Percentiles rank a stretch among this genome's conserved stretches.
Conservation (phyloP, 2,113 vertebrate species). For the Hymenochirus boettgeri region DNA sequence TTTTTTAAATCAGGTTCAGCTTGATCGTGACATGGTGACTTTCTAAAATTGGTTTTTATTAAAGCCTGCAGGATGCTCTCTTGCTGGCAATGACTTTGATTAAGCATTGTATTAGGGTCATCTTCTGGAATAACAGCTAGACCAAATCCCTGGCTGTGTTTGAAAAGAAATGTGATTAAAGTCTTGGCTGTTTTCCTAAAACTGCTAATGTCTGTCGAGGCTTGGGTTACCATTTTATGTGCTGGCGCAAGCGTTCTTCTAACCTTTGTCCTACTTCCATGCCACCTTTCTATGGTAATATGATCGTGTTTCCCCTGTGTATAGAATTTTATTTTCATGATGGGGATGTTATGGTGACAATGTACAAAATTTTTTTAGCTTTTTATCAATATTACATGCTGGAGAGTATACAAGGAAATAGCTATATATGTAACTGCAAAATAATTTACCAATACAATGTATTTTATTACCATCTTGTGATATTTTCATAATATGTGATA, state of each 20-base stretch:
- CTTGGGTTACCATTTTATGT: conserved; percentile 48
- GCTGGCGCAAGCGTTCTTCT: conserved; percentile 28
- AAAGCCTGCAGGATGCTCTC: conserved; percentile 55
- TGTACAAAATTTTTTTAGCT: no score
- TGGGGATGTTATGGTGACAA: no score
- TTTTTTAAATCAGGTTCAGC: conserved; percentile 45
- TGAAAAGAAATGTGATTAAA: conserved; percentile 67
- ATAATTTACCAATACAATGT: no score
- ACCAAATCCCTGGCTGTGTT: conserved; percentile 58
- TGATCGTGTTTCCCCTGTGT: conserved; percentile 5
- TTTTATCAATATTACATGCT: no score
- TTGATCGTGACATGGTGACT: conserved; percentile 48
- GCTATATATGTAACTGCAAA: no score
- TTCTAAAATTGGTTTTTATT: conserved; percentile 55
- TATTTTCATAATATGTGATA: no score
- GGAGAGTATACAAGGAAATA: no score
- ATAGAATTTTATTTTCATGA: conserved; percentile 9
- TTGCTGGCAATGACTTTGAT: conserved; percentile 59
- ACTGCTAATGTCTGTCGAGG: conserved; percentile 52
- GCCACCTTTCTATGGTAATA: conserved; percentile 1
- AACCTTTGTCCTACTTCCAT: conserved; percentile 5
- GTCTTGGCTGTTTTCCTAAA: conserved; percentile 57
- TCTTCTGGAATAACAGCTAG: conserved; percentile 58
- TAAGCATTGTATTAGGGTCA: conserved; percentile 64
- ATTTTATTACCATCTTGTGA: no score